These are phyloP conservation scores for Chrysochloris asiatica DNA, from an alignment of 2,113 vertebrate species.

Conservation along the genomic window DNA sequence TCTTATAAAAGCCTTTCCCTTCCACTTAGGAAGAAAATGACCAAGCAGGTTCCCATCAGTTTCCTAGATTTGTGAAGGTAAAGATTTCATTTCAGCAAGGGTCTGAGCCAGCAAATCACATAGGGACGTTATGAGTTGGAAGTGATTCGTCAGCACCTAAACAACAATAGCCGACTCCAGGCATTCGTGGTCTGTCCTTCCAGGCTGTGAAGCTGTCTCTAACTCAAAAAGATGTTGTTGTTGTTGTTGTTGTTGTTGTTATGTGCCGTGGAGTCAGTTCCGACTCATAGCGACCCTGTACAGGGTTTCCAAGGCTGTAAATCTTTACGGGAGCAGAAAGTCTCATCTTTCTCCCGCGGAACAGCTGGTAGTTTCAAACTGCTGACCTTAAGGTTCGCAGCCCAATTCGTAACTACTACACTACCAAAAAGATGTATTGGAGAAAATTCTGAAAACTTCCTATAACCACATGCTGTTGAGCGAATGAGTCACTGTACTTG, in stretches of 20 bases:
- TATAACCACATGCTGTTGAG: not conserved
- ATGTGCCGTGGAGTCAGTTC: no score
- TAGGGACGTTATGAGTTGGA: no score
- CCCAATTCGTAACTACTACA: no score
- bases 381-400: no score
- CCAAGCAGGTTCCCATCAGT: slow-evolving; percentile 58
- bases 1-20: slow-evolving; percentile 80
- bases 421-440: not conserved
- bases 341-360: no score
- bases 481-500: not conserved
- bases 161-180: not conserved
- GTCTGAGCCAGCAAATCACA: not conserved
- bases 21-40: slow-evolving; percentile 61
- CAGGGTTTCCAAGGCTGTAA: no score
- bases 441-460: not conserved
- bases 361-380: no score
- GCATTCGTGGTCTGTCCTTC: fast-evolving
- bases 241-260: no score
- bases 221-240: not conserved
- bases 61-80: not conserved
- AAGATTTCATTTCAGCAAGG: not conserved
- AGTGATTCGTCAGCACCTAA: no score
- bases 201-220: not conserved
- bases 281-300: no score
- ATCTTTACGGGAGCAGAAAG: no score